These are phyloP conservation scores for Aeoliscus strigatus DNA, from an alignment of 2,797 vertebrate species.

Conservation along the genomic window DNA sequence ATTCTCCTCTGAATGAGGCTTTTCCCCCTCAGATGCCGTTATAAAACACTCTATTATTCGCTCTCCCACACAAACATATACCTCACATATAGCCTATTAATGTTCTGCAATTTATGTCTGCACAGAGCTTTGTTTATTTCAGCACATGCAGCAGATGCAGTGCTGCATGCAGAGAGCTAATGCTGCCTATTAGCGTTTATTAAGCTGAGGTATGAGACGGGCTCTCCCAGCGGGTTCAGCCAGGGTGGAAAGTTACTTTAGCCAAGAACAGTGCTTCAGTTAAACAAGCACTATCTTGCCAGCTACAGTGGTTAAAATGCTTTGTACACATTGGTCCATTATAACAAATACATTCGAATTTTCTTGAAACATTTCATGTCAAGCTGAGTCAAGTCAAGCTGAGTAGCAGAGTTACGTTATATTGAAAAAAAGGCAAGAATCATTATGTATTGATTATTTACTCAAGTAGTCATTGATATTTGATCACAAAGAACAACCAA, in stretches of 20 bases:
- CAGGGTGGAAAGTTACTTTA: not conserved
- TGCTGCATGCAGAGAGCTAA: not conserved
- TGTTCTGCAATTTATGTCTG: constrained; percentile 8
- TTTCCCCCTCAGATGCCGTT: constrained; percentile 27
- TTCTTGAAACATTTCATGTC: no score
- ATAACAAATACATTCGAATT: no score
- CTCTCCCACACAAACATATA: constrained; percentile 27
- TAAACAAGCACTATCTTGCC: not conserved
- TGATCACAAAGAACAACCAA: not conserved
- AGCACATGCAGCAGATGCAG: not conserved
- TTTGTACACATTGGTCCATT: not conserved
- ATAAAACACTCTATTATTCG: constrained; percentile 35
- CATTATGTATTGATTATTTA: no score
- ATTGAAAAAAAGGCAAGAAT: no score
- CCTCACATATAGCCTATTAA: constrained; percentile 21
- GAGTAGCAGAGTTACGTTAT: no score
- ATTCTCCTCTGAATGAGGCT: constrained; percentile 36
- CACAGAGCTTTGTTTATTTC: constrained; percentile 5
- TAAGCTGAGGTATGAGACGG: not conserved
- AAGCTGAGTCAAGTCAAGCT: no score
- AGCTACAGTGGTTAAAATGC: not conserved
- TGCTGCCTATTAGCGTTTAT: not conserved
- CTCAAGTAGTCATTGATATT: no score
- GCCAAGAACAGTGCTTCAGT: not conserved
- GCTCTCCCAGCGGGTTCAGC: not conserved